A percentile compares a stretch with the other conserved stretches of the same genome.
Evolutionary conservation across 2,797 vertebrate genomes (phyloP).

Genomic region (Luscinia luscinia): DNA sequence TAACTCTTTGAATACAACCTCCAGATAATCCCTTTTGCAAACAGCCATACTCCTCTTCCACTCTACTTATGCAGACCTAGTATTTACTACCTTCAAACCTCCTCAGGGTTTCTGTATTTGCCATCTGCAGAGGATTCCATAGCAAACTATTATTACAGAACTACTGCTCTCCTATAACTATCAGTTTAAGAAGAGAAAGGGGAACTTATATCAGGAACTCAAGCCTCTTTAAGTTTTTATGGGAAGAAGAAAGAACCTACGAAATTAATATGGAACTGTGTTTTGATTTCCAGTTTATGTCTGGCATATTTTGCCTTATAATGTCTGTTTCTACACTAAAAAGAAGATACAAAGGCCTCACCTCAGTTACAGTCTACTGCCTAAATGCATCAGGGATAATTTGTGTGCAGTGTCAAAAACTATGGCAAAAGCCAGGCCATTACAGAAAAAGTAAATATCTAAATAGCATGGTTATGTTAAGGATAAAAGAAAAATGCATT

Average conservation of each 20-base stretch:
- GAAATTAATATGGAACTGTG: neutral
- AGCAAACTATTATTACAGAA: neutral
- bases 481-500: conserved; percentile 1
- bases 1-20: neutral
- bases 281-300: neutral
- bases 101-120: neutral
- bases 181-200: neutral
- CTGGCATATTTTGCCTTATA: neutral
- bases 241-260: neutral
- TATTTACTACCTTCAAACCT: neutral
- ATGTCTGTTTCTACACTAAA: neutral
- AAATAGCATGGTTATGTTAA: neutral
- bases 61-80: neutral
- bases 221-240: neutral
- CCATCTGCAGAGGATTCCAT: neutral
- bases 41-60: neutral
- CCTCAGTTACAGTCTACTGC: neutral
- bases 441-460: neutral
- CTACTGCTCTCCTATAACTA: neutral
- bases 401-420: neutral
- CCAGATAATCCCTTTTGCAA: neutral
- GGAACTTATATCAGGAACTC: neutral
- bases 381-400: neutral
- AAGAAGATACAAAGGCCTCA: neutral
- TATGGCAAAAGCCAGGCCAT: neutral